These are phyloP conservation scores for Noctua comes DNA, from an alignment of 2,888 invertebrate genomes.

Conservation along the genomic window DNA sequence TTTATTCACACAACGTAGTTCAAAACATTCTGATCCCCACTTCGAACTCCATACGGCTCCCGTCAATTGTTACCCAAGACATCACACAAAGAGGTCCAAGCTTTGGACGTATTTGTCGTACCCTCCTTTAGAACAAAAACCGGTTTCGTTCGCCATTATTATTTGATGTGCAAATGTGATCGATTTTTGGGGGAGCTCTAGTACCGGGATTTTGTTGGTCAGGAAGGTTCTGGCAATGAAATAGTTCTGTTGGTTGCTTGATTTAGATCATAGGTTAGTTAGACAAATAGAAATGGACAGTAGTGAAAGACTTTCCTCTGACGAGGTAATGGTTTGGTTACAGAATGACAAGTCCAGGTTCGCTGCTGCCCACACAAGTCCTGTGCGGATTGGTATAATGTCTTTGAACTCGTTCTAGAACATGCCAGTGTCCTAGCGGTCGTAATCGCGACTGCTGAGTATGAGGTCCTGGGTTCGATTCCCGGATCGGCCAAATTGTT, in stretches of 20 bases:
- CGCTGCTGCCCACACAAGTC: no score
- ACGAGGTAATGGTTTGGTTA: no score
- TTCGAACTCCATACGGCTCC: slow-evolving; percentile 16
- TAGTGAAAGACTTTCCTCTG: neutral
- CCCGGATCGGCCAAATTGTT: no score
- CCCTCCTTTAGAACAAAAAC: slow-evolving; percentile 52
- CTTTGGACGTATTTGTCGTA: slow-evolving; percentile 43
- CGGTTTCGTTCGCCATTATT: slow-evolving; percentile 46
- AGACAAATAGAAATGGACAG: neutral
- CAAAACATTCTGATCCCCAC: slow-evolving; percentile 12
- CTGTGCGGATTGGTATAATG: no score
- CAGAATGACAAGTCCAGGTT: no score
- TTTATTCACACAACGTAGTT: slow-evolving; percentile 11
- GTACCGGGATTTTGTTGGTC: neutral
- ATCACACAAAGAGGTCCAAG: slow-evolving; percentile 50
- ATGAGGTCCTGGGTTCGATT: no score
- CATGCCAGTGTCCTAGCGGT: no score
- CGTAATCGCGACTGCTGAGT: no score
- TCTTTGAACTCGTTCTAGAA: no score
- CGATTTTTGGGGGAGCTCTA: slow-evolving; percentile 30
- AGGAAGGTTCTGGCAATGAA: neutral
- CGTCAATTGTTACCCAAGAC: slow-evolving; percentile 52
- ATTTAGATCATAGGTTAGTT: neutral
- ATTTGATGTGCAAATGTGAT: slow-evolving; percentile 46
- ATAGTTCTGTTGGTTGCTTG: neutral